Evolutionary conservation across 1,140 invertebrate species (phyloP).

Genomic region (Caenorhabditis briggsae): DNA sequence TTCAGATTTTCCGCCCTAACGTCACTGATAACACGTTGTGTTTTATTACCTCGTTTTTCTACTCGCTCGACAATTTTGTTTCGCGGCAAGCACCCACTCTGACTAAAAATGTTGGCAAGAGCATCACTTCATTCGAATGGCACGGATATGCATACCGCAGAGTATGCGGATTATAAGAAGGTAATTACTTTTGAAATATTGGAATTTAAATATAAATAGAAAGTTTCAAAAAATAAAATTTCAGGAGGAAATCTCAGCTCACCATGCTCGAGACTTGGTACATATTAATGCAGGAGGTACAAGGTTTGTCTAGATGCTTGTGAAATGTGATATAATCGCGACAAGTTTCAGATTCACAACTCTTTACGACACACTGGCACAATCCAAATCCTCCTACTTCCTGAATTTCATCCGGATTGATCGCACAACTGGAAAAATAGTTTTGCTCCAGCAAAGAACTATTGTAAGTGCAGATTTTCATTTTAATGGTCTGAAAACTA

Average conservation of each 20-base stretch:
- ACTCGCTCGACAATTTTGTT: constrained; percentile 6
- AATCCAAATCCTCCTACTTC: constrained; percentile 18
- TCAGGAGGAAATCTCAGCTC: constrained; percentile 25
- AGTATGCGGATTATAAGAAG: constrained; percentile 26
- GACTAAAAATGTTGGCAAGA: constrained; percentile 32
- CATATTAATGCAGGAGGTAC: constrained; percentile 42
- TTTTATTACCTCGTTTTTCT: constrained; percentile 22
- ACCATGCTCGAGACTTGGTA: constrained; percentile 16
- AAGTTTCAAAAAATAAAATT: background rate
- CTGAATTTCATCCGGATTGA: constrained; percentile 45
- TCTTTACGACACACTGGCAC: constrained; percentile 17
- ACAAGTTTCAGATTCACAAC: constrained; percentile 10
- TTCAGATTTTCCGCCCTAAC: constrained; percentile 1
- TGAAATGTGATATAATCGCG: background rate
- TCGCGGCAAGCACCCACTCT: background rate
- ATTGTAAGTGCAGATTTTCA: constrained; percentile 7
- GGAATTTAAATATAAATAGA: background rate
- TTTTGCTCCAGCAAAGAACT: constrained; percentile 3
- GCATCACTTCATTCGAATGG: constrained; percentile 21
- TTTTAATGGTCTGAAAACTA: too few relatives aligned
- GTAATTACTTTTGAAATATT: background rate
- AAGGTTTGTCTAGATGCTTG: background rate
- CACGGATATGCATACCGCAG: constrained; percentile 8
- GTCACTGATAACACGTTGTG: constrained; percentile 42
- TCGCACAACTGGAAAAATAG: constrained; percentile 22